Conservation (phyloP, 2,797 vertebrate species). For the Eutrigla gurnardus region DNA sequence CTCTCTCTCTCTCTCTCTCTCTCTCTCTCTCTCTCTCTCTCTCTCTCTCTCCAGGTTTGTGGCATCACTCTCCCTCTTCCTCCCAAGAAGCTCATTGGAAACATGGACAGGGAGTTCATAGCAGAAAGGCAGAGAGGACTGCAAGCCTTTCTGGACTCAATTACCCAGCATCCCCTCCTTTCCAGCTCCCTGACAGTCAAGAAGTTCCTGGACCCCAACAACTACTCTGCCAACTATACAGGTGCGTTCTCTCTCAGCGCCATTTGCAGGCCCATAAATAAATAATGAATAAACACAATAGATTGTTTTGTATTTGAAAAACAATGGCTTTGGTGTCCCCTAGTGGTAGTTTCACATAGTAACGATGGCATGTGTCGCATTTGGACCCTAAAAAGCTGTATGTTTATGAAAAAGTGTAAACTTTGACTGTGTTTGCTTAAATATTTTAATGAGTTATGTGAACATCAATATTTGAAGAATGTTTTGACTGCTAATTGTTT, state of each 20-base stretch:
- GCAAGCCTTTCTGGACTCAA: slow-evolving; percentile 93
- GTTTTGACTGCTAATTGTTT: background rate
- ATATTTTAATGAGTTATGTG: background rate
- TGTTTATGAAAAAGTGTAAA: background rate
- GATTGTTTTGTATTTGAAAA: background rate
- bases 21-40: background rate
- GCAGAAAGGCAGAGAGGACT: slow-evolving; percentile 96
- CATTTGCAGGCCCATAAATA: background rate
- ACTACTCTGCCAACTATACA: slow-evolving; percentile 95
- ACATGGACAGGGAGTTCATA: slow-evolving; percentile 98
- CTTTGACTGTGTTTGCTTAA: background rate
- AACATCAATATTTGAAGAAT: background rate
- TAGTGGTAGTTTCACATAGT: background rate
- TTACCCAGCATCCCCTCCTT: slow-evolving; percentile 93
- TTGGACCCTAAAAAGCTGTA: background rate
- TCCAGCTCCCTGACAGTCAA: slow-evolving; percentile 91
- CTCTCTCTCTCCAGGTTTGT: slow-evolving; percentile 85
- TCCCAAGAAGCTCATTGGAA: slow-evolving; percentile 96
- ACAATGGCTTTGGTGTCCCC: background rate
- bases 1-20: background rate
- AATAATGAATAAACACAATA: background rate
- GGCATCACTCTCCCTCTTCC: slow-evolving; percentile 93
- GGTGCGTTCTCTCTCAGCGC: slow-evolving; percentile 75
- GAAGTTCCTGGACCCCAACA: slow-evolving; percentile 97
- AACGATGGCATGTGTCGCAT: background rate